Evolutionary conservation across 2,888 invertebrate genomes (phyloP), one percentile per base, ranked within the genome.

Genomic region (Himalopsyche kuldschensis): DNA sequence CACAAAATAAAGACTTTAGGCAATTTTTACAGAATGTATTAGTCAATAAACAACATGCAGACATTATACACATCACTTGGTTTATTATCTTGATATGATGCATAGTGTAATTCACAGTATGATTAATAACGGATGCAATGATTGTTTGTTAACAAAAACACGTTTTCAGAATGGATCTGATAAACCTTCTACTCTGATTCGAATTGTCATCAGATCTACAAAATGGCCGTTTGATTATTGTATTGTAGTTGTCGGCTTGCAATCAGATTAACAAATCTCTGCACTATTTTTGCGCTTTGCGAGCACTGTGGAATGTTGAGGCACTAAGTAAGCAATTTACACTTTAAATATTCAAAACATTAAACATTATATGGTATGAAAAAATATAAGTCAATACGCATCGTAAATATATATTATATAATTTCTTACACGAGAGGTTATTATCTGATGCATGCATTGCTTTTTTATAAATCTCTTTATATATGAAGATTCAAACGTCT

Each of bases 231-330:
- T 69, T 27, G 69, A 69, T 27, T n/a, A 69, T 69, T 69, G 24
- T 11, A 55, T 41, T 15, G 41, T 20, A 55, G 24, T 69, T 30
- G 15, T 69, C 69, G 2, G 69, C 27, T 69, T 69, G 30, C 69
- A 30, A 69, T 27, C 1, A 69, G 30, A 30, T 69, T 69, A 69
- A 15, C 15, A 69, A 69, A 77, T 77, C 35, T 77, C 77, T 77
- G 77, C 35, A 41, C 32, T 75, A 63, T 46, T 48, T 55, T 24
- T 76, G 80, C 55, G 81, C 82, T 79, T 27, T 75, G 47, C 6
- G 27, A 79, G 79, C 79, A 82, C 79, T 81, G 55, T 84, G 84
- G 84, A 84, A 84, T 84, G 84, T 84, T 79, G 81, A 84, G 81
- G 84, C 81, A 82, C 83, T 80, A 80, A 80, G 80, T 76, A 82